Base-by-base conservation (phyloP, 2,113 vertebrate genomes). In the Muscicapa adusta region DNA sequence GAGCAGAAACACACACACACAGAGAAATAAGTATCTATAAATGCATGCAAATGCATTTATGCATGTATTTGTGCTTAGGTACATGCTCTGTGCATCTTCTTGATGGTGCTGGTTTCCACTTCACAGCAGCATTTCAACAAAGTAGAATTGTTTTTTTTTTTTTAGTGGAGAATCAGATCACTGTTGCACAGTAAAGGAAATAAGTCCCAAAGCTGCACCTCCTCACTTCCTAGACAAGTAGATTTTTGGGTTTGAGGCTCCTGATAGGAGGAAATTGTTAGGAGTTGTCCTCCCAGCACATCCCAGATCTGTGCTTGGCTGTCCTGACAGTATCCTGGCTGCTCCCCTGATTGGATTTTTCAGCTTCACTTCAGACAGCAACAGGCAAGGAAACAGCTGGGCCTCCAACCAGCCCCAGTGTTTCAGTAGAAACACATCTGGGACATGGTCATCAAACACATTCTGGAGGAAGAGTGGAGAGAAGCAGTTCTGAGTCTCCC, bases 251-350 rank as follows among this genome's bases (percentile, higher is more conserved):
- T 88, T 88, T 94, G 53, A 34, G 33, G 26, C 9, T 85, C 65
- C 38, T 76, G 43, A 47, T 15, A 70, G 24, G 26, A 94, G 65
- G 43, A 89, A 78, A 51, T 53, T 67, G 26, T 47, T 33, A 72
- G 48, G 19, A 56, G 17, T 29, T 89, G 19, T 84, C 50, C 71
- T 91, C 26, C 65, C 62, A 61, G 56, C 38, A 74, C 58, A 86
- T 57, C 34, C 81, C 57, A 4, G 67, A 22, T 47, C 38, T 73
- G 42, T 80, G 19, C n/a, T 70, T 68, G 40, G 19, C 56, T 54
- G 12, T 48, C 67, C 48, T 42, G 43, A 48, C 0, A 16, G 13
- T 14, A 63, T 18, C 7, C 58, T 72, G 0, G 0, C 33, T 51
- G 29, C 45, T 10, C 14, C 65, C 53, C 34, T 14, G 34, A 8